A percentile compares a stretch with the other conserved stretches of the same genome.
Conservation (phyloP, 2,113 vertebrate species). For the Panthera tigris region DNA sequence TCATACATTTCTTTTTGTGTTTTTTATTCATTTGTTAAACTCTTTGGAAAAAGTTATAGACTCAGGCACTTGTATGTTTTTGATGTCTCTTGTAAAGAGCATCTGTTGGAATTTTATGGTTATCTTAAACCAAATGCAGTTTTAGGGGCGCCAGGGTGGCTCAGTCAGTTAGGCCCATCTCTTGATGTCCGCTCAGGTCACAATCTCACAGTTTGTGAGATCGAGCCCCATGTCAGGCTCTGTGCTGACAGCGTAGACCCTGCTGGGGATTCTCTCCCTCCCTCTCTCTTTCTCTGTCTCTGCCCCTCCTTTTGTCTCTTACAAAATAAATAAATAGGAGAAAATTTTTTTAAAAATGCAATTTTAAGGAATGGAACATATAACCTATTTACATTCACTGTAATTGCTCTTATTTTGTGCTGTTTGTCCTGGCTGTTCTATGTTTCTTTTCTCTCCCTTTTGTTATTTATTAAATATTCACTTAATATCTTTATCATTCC, state of each 20-base stretch:
- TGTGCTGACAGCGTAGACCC: too few relatives aligned
- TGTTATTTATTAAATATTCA: neutral
- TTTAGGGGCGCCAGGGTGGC: neutral
- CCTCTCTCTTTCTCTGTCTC: too few relatives aligned
- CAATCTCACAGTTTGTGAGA: too few relatives aligned
- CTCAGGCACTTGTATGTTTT: neutral
- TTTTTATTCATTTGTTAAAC: neutral
- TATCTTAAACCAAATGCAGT: neutral
- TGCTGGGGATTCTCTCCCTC: too few relatives aligned
- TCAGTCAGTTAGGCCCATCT: too few relatives aligned
- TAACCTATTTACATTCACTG: neutral
- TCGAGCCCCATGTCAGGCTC: too few relatives aligned
- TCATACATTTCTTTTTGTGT: neutral
- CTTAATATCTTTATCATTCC: neutral
- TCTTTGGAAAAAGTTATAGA: neutral
- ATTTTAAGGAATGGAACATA: neutral
- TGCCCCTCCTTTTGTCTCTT: too few relatives aligned
- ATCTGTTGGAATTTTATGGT: neutral
- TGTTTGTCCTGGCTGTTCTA: neutral
- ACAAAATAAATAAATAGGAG: neutral
- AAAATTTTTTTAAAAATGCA: neutral
- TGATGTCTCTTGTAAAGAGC: neutral
- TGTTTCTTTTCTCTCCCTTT: slow-evolving; percentile 9
- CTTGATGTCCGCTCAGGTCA: too few relatives aligned
- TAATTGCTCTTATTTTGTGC: neutral